Conservation (phyloP, 2,113 vertebrate genomes). For the Diadophis punctatus region DNA sequence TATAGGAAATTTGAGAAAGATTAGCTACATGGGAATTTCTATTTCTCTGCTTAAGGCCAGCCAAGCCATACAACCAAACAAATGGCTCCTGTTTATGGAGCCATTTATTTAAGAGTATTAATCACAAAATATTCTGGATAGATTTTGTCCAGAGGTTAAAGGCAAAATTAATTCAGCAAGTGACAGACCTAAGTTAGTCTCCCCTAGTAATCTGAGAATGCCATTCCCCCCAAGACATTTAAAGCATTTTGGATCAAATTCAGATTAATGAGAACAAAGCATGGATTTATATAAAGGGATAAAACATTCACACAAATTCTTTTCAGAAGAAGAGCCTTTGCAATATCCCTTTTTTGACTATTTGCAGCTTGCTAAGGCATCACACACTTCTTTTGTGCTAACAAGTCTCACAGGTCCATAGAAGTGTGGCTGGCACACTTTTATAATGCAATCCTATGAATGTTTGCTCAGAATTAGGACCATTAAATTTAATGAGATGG, state of each 20-base stretch:
- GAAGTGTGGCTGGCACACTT: background rate
- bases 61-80: conserved; percentile 6
- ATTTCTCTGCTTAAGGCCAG: background rate
- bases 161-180: conserved; percentile 1
- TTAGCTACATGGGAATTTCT: background rate
- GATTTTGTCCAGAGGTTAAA: conserved; percentile 7
- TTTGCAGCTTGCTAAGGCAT: background rate
- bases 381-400: background rate
- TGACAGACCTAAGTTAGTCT: background rate
- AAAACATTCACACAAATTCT: background rate
- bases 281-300: background rate
- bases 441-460: background rate
- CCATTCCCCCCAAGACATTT: background rate
- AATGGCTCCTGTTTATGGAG: background rate
- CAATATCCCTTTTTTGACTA: background rate
- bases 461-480: background rate
- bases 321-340: background rate
- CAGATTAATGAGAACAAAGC: background rate
- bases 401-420: background rate
- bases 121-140: background rate
- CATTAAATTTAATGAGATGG: background rate
- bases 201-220: background rate
- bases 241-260: background rate
- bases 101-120: conserved; percentile 8
- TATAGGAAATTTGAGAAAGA: background rate